Conservation (phyloP, 2,797 vertebrate genomes). For the Cichlasoma orientale region DNA sequence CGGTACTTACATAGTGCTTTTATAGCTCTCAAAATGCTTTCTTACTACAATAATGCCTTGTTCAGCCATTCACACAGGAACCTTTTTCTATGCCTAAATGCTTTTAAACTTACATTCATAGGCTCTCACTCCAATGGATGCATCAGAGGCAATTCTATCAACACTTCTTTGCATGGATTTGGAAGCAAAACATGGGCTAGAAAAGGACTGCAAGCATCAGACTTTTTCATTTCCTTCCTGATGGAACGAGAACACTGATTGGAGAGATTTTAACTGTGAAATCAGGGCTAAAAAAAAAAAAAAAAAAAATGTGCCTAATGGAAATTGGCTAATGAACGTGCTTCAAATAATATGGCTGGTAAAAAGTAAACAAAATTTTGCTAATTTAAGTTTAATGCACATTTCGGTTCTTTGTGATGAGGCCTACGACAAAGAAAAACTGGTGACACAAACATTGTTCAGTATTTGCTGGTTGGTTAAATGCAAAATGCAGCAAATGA, state of each 20-base stretch:
- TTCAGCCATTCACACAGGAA: background rate
- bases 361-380: background rate
- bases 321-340: background rate
- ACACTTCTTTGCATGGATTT: background rate
- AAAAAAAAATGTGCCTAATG: background rate
- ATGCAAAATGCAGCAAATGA: slow-evolving; percentile 8
- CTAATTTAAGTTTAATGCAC: background rate
- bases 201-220: background rate
- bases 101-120: background rate
- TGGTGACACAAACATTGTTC: background rate
- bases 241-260: background rate
- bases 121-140: background rate
- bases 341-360: background rate
- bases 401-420: slow-evolving; percentile 9
- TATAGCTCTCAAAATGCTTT: background rate
- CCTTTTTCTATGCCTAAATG: background rate
- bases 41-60: background rate
- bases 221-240: background rate
- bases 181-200: background rate
- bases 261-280: background rate
- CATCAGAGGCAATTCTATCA: no score
- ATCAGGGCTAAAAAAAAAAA: background rate
- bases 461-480: slow-evolving; percentile 4
- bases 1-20: background rate
- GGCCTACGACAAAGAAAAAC: background rate